Evolutionary conservation across 2,113 vertebrate species (phyloP), one percentile per base, ranked within the genome.

Genomic region (Orcinus orca): DNA sequence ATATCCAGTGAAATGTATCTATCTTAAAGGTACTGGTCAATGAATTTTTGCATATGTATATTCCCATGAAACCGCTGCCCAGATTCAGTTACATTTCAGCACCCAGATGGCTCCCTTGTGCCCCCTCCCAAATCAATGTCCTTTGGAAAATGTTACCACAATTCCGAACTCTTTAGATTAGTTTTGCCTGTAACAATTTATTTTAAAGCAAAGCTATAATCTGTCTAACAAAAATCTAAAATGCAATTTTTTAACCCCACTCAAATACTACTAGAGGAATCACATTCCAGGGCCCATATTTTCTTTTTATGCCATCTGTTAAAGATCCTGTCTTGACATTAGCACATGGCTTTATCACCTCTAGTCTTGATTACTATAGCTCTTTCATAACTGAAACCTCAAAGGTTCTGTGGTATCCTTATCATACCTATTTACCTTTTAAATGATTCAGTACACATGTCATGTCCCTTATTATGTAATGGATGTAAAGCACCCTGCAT

Each of bases 261-360:
- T 92, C 53, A 84, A 90, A 81, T 14, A 53, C 3, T 95, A 53
- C 38, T 60, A 68, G 7, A 87, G n/a, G 13, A 95, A 88, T 89
- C 73, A 58, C 21, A 95, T 68, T 94, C 58, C n/a, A 68, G 87
- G 65, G 21, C 36, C 33, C 83, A 73, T 36, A 33, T 50, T 90
- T 93, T 96, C 67, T 76, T 41, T 88, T 96, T 88, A 13, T 83
- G 83, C 18, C 11, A 79, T 67, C 9, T 95, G 17, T 89, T 97
- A 92, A 95, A 97, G 41, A 93, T 83, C 77, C 58, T 74, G 14
- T 96, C 97, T 93, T 88, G 88, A 84, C 31, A 95, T 21, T n/a
- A 89, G 29, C 8, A 68, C 2, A 2, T 36, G 29, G 41, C 71
- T 96, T 88, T 8, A 85, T 71, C 33, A 92, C n/a, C 33, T 95